A percentile compares a stretch with the other conserved stretches of the same genome.
Evolutionary conservation across 2,888 invertebrate genomes (phyloP).

Genomic region (Andrena marginata): DNA sequence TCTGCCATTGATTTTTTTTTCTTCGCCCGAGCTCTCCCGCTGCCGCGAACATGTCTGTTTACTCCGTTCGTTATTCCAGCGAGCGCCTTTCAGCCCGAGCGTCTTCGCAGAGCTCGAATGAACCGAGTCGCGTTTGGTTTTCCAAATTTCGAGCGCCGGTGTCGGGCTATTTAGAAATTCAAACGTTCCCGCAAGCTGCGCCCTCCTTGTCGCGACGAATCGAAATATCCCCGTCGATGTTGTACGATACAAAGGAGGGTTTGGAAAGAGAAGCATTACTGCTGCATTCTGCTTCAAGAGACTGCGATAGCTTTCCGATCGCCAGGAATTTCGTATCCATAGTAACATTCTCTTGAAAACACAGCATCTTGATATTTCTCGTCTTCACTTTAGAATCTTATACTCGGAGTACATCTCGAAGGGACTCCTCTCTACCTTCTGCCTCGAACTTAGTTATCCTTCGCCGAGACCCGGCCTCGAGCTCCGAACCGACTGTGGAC

Average conservation of each 20-base stretch:
- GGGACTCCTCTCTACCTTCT: slow-evolving; percentile 6
- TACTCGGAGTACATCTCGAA: background rate
- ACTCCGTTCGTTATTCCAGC: slow-evolving; percentile 34
- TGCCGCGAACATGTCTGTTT: slow-evolving; percentile 22
- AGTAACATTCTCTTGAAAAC: too few species aligned
- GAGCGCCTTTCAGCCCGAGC: background rate
- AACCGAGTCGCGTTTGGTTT: background rate
- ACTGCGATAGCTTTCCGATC: too few species aligned
- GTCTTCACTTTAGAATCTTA: too few species aligned
- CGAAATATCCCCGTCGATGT: too few species aligned
- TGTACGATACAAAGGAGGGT: background rate
- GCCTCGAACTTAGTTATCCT: too few species aligned
- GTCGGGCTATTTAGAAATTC: background rate
- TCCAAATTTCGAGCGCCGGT: background rate
- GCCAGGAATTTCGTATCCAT: too few species aligned
- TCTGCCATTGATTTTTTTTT: slow-evolving; percentile 53
- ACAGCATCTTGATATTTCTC: too few species aligned
- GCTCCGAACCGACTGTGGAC: too few species aligned
- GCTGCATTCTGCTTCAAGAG: too few species aligned
- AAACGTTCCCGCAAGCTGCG: too few species aligned
- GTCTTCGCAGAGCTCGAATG: background rate
- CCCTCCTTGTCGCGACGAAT: too few species aligned
- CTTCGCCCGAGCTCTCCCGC: background rate
- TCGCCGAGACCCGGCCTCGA: too few species aligned
- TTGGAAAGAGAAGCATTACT: background rate